These are phyloP conservation scores for Troides oblongomaculatus DNA, from an alignment of 2,888 invertebrate genomes.

Conservation along the genomic window DNA sequence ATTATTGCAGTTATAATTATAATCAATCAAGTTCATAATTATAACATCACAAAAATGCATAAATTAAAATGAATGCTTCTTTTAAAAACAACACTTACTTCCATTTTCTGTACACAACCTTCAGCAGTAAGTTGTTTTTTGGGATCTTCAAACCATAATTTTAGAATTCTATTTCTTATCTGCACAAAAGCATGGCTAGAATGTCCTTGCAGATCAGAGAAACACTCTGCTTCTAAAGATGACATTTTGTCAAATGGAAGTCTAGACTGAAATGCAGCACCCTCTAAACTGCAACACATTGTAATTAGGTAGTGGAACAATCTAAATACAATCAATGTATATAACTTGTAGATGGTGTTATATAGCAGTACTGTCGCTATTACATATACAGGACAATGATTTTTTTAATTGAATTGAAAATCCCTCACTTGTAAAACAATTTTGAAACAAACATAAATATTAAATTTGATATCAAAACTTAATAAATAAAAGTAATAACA, in stretches of 20 bases:
- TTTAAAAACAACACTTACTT: slow-evolving; percentile 52
- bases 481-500: too few species aligned
- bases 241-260: slow-evolving; percentile 97
- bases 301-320: neutral
- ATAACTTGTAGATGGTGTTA: neutral
- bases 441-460: too few species aligned
- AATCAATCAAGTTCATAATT: too few species aligned
- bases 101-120: slow-evolving; percentile 88
- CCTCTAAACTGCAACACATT: slow-evolving; percentile 84
- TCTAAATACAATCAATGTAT: neutral
- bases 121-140: slow-evolving; percentile 93
- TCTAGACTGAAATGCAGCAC: slow-evolving; percentile 95
- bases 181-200: slow-evolving; percentile 94
- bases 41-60: neutral
- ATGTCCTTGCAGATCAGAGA: slow-evolving; percentile 93
- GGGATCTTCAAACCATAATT: slow-evolving; percentile 97
- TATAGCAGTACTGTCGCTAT: too few species aligned
- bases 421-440: too few species aligned
- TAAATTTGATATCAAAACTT: too few species aligned
- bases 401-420: too few species aligned
- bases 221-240: slow-evolving; percentile 94
- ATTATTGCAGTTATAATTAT: too few species aligned
- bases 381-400: too few species aligned
- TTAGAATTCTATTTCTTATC: slow-evolving; percentile 93
- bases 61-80: neutral